phyloP scores from a whole-genome alignment of 2,888 invertebrate species.

The Sinhomidia bicolor region DNA sequence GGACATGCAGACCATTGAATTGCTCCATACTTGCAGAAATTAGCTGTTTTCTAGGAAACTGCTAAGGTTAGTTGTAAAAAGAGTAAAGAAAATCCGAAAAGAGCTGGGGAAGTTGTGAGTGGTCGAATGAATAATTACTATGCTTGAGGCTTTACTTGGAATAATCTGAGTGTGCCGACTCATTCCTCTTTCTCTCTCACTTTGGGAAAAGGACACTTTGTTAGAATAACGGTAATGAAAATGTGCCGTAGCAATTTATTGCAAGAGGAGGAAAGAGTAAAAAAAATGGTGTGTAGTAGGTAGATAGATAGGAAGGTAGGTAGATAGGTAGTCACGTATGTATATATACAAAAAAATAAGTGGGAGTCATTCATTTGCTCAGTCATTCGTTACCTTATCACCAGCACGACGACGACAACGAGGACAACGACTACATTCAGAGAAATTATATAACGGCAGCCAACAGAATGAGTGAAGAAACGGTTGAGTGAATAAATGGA shows the following conservation, averaged over 20 bases:
- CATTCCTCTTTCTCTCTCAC: no score
- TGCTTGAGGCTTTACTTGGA: conserved; percentile 51
- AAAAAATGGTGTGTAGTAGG: no score
- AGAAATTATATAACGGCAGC: neutral
- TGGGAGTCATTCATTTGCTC: conserved; percentile 15
- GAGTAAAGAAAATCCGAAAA: neutral
- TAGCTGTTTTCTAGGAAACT: no score
- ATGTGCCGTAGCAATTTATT: conserved; percentile 57
- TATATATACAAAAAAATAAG: conserved; percentile 9
- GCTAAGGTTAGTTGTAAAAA: no score
- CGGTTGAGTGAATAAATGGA: conserved; percentile 64
- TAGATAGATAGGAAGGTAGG: no score
- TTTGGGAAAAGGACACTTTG: conserved; percentile 60
- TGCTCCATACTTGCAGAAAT: neutral
- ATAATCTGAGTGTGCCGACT: conserved; percentile 36
- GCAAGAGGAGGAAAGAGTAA: neutral
- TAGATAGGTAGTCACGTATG: no score
- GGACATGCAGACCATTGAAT: no score
- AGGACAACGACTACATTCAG: no score
- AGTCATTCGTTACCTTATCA: neutral
- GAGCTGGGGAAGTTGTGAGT: neutral
- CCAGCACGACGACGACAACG: neutral
- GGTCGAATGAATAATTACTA: conserved; percentile 60
- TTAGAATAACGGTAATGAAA: conserved; percentile 67
- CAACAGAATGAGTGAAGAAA: conserved; percentile 34